A percentile compares a stretch with the other conserved stretches of the same genome.
phyloP scores from a whole-genome alignment of 2,797 vertebrate species.

The Molossus molossus region DNA sequence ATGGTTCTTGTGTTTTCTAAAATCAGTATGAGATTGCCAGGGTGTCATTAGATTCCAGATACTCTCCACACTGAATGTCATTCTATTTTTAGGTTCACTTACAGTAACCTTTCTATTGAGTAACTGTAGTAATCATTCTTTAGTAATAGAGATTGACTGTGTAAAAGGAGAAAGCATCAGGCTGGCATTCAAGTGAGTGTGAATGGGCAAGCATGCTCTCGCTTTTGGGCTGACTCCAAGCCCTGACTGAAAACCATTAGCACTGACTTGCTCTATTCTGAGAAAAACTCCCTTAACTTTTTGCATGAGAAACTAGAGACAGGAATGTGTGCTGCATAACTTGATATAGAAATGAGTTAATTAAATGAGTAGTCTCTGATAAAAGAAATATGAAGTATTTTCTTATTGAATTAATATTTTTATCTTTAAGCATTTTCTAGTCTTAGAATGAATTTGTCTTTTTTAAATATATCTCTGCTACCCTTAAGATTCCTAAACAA shows the following conservation, averaged over 20 bases:
- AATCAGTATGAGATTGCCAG: not conserved
- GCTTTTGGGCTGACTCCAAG: not conserved
- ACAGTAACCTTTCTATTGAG: slow-evolving; percentile 8
- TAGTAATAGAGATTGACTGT: slow-evolving; percentile 9
- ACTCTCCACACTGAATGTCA: not conserved
- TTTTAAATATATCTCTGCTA: slow-evolving; percentile 62
- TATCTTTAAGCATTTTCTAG: slow-evolving; percentile 74
- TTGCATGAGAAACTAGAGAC: slow-evolving; percentile 66
- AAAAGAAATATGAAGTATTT: slow-evolving; percentile 70
- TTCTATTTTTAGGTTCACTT: slow-evolving; percentile 58
- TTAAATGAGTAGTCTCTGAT: slow-evolving; percentile 53
- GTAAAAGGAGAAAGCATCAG: not conserved
- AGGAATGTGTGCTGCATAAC: slow-evolving; percentile 45
- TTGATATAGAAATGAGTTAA: slow-evolving; percentile 55
- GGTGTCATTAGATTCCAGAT: slow-evolving; percentile 9
- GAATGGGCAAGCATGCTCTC: slow-evolving; percentile 7
- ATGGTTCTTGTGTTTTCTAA: slow-evolving; percentile 31
- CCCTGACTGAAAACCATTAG: slow-evolving; percentile 36
- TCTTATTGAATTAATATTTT: slow-evolving; percentile 75
- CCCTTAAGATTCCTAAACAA: slow-evolving; percentile 57
- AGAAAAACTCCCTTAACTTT: slow-evolving; percentile 64
- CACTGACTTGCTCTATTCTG: slow-evolving; percentile 57
- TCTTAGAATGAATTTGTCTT: slow-evolving; percentile 56
- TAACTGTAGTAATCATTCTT: not conserved
- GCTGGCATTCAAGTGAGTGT: not conserved